phyloP scores from a whole-genome alignment of 37 sponge, comb jelly and placozoan species.

The Theonella swinhoei region DNA sequence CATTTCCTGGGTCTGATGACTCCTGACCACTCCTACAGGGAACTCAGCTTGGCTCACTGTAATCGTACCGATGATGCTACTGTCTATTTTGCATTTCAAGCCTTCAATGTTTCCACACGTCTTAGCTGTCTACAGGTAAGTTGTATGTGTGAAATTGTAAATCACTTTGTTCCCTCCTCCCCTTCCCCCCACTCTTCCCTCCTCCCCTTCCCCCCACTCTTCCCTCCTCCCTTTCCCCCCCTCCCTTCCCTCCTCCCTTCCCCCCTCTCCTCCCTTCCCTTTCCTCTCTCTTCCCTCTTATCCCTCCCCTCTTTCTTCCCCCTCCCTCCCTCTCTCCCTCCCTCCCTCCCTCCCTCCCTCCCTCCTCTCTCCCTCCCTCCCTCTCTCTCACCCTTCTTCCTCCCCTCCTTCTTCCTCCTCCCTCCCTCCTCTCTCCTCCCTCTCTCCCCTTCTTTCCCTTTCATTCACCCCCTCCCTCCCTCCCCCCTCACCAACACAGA shows the following conservation, averaged over 20 bases:
- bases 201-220: neutral
- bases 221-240: neutral
- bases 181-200: neutral
- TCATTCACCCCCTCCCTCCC: neutral
- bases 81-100: neutral
- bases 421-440: neutral
- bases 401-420: neutral
- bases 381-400: neutral
- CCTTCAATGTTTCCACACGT: neutral
- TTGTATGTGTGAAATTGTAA: neutral
- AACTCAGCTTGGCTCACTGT: conserved; percentile 34
- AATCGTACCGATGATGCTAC: neutral
- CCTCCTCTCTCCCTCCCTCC: neutral
- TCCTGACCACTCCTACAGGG: neutral
- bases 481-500: neutral
- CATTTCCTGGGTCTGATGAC: neutral
- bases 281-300: neutral
- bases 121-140: neutral
- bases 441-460: neutral
- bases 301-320: neutral
- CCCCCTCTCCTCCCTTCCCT: neutral
- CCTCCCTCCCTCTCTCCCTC: neutral
- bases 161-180: neutral
- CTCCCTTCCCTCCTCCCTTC: neutral
- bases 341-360: neutral